Percentiles rank a stretch among this genome's conserved stretches.
phyloP scores from a whole-genome alignment of 2,113 vertebrate genomes.

The Semicossyphus pulcher region DNA sequence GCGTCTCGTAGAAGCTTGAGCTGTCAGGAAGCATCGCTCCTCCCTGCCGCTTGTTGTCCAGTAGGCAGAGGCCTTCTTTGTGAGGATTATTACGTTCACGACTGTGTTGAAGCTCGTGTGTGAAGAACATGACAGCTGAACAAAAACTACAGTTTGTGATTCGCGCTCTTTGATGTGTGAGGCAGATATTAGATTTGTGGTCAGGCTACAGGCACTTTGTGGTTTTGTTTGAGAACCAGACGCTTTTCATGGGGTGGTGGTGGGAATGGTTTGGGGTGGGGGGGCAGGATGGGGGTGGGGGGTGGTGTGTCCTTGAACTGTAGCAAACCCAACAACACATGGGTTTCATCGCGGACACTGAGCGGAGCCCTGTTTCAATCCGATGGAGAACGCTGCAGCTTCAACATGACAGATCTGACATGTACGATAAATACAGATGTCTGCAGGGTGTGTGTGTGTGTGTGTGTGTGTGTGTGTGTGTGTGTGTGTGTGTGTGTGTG shows the following conservation, averaged over 20 bases:
- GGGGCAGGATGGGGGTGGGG: neutral
- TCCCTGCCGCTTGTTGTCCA: constrained; percentile 36
- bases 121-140: constrained; percentile 45
- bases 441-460: constrained; percentile 22
- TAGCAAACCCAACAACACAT: constrained; percentile 58
- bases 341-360: constrained; percentile 67
- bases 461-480: constrained; percentile 48
- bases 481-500: constrained; percentile 22
- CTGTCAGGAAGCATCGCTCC: neutral
- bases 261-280: constrained; percentile 8
- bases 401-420: constrained; percentile 82
- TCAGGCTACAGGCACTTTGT: constrained; percentile 59
- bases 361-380: constrained; percentile 40
- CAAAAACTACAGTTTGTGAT: constrained; percentile 52
- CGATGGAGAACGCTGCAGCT: constrained; percentile 65
- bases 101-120: constrained; percentile 47
- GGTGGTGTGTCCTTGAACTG: constrained; percentile 56
- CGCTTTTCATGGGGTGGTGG: constrained; percentile 41
- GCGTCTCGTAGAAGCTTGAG: neutral
- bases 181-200: constrained; percentile 63
- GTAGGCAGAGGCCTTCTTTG: neutral
- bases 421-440: constrained; percentile 80
- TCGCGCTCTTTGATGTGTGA: constrained; percentile 52
- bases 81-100: constrained; percentile 32
- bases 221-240: constrained; percentile 57